A percentile compares a stretch with the other conserved stretches of the same genome.
Evolutionary conservation across 2,797 vertebrate genomes (phyloP).

Genomic region (Gambusia yucatana): DNA sequence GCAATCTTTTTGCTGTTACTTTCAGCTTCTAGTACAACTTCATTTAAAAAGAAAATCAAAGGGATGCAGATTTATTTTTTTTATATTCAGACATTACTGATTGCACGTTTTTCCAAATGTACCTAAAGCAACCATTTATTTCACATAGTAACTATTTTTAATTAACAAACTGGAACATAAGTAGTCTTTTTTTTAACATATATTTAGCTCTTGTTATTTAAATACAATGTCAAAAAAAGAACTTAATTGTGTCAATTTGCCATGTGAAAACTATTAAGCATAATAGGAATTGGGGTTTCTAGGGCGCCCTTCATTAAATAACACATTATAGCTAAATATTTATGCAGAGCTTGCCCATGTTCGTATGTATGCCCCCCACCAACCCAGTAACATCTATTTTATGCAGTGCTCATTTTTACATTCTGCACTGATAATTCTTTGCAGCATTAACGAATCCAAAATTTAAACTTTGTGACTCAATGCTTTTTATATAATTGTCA

Average conservation of each 20-base stretch:
- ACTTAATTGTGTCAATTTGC: constrained; percentile 58
- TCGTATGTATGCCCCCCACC: neutral
- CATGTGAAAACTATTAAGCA: constrained; percentile 53
- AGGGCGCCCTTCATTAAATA: constrained; percentile 57
- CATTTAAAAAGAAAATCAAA: constrained; percentile 1
- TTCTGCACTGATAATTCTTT: neutral
- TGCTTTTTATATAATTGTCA: neutral
- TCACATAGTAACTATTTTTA: neutral
- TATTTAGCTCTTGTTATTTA: constrained; percentile 33
- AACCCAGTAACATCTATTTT: neutral
- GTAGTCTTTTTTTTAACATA: neutral
- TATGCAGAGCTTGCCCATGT: neutral
- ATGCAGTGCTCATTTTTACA: neutral
- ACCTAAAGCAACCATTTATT: neutral
- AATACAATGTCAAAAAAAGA: constrained; percentile 58
- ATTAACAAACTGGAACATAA: neutral
- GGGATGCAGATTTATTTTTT: neutral
- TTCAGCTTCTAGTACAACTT: neutral
- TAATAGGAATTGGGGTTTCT: constrained; percentile 51
- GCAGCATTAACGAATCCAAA: neutral
- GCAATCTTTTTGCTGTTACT: neutral
- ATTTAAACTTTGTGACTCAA: neutral
- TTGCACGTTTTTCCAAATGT: neutral
- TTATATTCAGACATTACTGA: neutral
- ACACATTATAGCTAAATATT: constrained; percentile 1